Percentiles rank a stretch among this genome's conserved stretches.
These are phyloP conservation scores for Callimorpha dominula DNA, from an alignment of 2,888 invertebrate genomes.

Conservation along the genomic window DNA sequence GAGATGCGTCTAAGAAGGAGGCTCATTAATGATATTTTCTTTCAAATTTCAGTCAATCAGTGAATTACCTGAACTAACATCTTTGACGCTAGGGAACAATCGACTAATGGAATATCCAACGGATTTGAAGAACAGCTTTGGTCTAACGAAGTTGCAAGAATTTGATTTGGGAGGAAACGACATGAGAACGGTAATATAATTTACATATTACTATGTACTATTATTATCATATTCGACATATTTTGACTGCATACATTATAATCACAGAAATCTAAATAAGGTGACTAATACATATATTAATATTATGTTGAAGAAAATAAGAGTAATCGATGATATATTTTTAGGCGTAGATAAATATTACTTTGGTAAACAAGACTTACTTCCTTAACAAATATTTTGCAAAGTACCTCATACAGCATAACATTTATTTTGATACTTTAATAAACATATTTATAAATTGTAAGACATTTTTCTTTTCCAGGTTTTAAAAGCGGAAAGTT, in stretches of 20 bases:
- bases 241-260: too few species aligned
- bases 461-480: constrained; percentile 54
- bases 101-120: constrained; percentile 76
- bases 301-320: background rate
- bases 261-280: too few species aligned
- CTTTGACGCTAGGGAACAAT: constrained; percentile 76
- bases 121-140: constrained; percentile 78
- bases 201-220: background rate
- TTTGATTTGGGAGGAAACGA: constrained; percentile 82
- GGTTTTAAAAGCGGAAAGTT: constrained; percentile 68
- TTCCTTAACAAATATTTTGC: too few species aligned
- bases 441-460: background rate
- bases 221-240: background rate
- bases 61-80: constrained; percentile 70
- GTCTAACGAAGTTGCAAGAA: constrained; percentile 72
- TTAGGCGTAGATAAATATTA: background rate
- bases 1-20: too few species aligned
- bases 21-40: background rate
- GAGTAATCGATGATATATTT: background rate
- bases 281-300: background rate
- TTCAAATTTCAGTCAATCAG: constrained; percentile 76
- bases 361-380: too few species aligned
- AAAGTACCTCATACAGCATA: too few species aligned
- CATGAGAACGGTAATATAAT: constrained; percentile 73
- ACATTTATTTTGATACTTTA: background rate